Percentiles rank a stretch among this genome's conserved stretches.
Conservation (phyloP, 1,140 invertebrate genomes). For the Papilio polytes region DNA sequence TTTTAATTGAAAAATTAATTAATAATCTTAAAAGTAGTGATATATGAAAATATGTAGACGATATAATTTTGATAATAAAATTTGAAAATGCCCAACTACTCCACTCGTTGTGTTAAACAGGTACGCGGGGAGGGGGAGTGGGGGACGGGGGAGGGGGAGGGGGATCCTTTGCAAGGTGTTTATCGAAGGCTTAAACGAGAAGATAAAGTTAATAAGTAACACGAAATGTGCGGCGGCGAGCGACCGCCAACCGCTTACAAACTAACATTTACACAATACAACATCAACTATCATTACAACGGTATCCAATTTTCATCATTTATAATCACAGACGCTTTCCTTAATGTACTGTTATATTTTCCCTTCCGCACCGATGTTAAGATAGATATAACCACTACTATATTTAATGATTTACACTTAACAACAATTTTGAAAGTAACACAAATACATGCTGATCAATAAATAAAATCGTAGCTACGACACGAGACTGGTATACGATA, state of each 20-base stretch:
- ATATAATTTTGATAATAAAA: slow-evolving; percentile 68
- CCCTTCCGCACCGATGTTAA: slow-evolving; percentile 71
- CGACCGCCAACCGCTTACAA: slow-evolving; percentile 47
- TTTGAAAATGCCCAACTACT: slow-evolving; percentile 64
- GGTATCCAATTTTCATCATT: slow-evolving; percentile 79
- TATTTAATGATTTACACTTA: slow-evolving; percentile 62
- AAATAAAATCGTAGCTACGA: slow-evolving; percentile 80
- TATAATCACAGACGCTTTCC: slow-evolving; percentile 83
- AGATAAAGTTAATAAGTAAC: slow-evolving; percentile 61
- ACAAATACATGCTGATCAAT: slow-evolving; percentile 69
- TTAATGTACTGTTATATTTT: slow-evolving; percentile 79
- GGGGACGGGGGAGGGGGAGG: too few relatives aligned
- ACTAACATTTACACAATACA: slow-evolving; percentile 69
- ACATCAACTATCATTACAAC: slow-evolving; percentile 74
- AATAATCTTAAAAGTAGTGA: slow-evolving; percentile 59
- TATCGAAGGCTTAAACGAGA: slow-evolving; percentile 54
- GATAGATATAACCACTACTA: slow-evolving; percentile 59
- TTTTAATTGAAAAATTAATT: slow-evolving; percentile 54
- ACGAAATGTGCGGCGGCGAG: slow-evolving; percentile 45
- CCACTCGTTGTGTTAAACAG: slow-evolving; percentile 38
- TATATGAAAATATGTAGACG: slow-evolving; percentile 58
- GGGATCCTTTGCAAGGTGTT: slow-evolving; percentile 53
- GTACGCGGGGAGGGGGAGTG: neutral
- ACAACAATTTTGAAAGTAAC: slow-evolving; percentile 66
- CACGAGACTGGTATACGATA: slow-evolving; percentile 71